These are phyloP conservation scores for Guaruba guarouba DNA, from an alignment of 2,113 vertebrate genomes.

Conservation along the genomic window DNA sequence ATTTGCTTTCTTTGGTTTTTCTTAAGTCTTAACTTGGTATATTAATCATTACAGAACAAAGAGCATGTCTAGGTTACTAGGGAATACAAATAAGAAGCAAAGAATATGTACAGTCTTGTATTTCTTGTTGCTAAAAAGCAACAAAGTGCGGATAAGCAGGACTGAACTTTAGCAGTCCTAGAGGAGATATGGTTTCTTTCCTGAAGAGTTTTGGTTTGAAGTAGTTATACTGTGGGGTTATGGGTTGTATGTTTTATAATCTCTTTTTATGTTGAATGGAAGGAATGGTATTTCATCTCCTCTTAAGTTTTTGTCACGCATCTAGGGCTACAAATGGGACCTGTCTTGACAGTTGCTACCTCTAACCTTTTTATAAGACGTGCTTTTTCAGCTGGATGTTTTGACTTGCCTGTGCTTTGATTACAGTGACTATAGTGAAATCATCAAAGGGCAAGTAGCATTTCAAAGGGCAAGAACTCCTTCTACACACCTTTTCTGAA, in stretches of 20 bases:
- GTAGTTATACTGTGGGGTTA: not conserved
- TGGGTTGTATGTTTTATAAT: not conserved
- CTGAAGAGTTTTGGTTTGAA: not conserved
- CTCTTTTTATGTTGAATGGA: not conserved
- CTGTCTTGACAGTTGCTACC: not conserved
- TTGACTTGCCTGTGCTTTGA: not conserved
- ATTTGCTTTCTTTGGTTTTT: not conserved
- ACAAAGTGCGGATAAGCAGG: not conserved
- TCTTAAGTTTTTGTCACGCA: not conserved
- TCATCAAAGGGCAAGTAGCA: not conserved
- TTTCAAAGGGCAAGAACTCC: not conserved
- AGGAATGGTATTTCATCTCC: not conserved
- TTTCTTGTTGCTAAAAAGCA: not conserved
- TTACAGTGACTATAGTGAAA: not conserved
- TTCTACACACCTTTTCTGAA: not conserved
- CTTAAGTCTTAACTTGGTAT: not conserved
- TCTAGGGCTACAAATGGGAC: not conserved
- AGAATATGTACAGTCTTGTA: not conserved
- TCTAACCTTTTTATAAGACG: not conserved
- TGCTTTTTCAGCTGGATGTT: not conserved
- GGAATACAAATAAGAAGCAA: not conserved
- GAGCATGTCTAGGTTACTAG: not conserved
- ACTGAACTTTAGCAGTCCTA: not conserved
- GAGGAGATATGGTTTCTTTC: not conserved
- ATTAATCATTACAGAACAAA: not conserved